Percentiles rank a stretch among this genome's conserved stretches.
Evolutionary conservation across 2,113 vertebrate genomes (phyloP).

Genomic region (Gymnogyps californianus): DNA sequence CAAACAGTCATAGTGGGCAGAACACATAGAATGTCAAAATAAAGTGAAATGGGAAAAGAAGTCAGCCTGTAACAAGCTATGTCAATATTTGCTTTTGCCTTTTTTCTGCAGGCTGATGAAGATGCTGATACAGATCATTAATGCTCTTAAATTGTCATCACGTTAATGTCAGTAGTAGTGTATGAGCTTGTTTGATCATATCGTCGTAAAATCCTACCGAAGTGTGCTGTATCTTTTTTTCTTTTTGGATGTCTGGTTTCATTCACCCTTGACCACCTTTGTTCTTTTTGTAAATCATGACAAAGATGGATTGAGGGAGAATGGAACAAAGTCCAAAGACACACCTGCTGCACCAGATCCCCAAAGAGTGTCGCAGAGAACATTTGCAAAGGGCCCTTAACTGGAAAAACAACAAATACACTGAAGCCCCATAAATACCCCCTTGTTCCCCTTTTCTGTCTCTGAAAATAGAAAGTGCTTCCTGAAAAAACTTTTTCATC

Average conservation of each 20-base stretch:
- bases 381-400: background rate
- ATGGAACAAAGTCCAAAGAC: background rate
- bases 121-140: constrained; percentile 23
- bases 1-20: background rate
- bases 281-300: background rate
- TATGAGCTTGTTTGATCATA: background rate
- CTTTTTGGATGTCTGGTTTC: background rate
- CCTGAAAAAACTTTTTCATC: background rate
- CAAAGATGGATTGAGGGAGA: background rate
- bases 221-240: background rate
- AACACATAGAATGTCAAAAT: background rate
- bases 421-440: background rate
- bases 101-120: background rate
- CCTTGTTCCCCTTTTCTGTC: background rate
- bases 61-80: background rate
- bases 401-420: background rate
- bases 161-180: background rate
- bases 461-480: background rate
- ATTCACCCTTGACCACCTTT: background rate
- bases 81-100: background rate
- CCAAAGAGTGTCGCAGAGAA: background rate
- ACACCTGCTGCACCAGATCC: background rate
- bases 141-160: constrained; percentile 26
- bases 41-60: background rate
- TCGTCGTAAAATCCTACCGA: background rate